These are phyloP conservation scores for Lagocephalus sceleratus DNA, from an alignment of 2,797 vertebrate genomes.

Conservation along the genomic window DNA sequence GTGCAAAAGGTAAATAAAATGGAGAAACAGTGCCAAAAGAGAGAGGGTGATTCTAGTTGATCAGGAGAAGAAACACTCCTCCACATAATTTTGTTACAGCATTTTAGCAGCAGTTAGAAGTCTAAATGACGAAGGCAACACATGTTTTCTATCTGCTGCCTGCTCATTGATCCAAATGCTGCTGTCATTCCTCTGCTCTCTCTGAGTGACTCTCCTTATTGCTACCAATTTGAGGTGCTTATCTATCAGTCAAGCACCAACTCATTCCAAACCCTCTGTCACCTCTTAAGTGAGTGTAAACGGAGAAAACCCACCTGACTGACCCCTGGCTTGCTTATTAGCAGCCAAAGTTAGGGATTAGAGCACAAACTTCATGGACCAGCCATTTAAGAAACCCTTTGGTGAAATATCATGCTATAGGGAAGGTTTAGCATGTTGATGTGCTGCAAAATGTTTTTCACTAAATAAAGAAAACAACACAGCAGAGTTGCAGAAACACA, in stretches of 20 bases:
- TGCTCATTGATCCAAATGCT: constrained; percentile 59
- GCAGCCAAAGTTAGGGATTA: no score
- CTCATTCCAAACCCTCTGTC: constrained; percentile 31
- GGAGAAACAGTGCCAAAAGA: neutral
- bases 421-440: no score
- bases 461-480: no score
- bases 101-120: constrained; percentile 40
- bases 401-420: no score
- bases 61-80: constrained; percentile 1
- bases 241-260: constrained; percentile 8
- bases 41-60: neutral
- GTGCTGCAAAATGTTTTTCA: no score
- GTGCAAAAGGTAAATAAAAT: neutral
- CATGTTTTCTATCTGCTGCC: constrained; percentile 52
- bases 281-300: neutral
- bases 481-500: constrained; percentile 8
- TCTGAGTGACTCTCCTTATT: constrained; percentile 48
- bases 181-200: constrained; percentile 35
- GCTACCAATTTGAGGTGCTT: constrained; percentile 26
- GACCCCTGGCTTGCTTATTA: neutral
- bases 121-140: constrained; percentile 53
- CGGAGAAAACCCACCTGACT: constrained; percentile 2
- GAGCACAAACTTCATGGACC: no score
- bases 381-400: no score
- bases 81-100: constrained; percentile 28